These are phyloP conservation scores for Halocaridina rubra DNA, from an alignment of 2,888 invertebrate genomes.

Conservation along the genomic window DNA sequence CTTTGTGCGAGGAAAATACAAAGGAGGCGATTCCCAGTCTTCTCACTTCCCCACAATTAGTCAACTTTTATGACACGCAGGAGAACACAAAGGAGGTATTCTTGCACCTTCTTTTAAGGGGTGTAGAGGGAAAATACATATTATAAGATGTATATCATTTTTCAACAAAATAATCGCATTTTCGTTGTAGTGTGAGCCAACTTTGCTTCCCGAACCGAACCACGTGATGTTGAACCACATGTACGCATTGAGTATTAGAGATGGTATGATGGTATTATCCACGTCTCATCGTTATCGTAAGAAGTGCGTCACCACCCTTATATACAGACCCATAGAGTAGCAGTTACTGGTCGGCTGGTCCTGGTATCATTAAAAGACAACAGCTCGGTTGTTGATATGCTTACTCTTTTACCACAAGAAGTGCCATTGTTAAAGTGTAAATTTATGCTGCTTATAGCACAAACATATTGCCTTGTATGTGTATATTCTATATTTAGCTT, in stretches of 20 bases:
- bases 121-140: neutral
- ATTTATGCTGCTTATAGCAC: too few species aligned
- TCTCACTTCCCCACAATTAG: too few species aligned
- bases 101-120: neutral
- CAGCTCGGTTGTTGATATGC: too few species aligned
- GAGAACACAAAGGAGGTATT: too few species aligned
- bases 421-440: too few species aligned
- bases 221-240: constrained; percentile 99
- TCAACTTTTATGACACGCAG: neutral
- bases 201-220: constrained; percentile 98
- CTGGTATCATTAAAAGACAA: too few species aligned
- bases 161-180: neutral
- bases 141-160: neutral
- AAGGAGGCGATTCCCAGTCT: too few species aligned
- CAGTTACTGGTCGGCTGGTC: too few species aligned
- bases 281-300: constrained; percentile 98
- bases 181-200: constrained; percentile 98
- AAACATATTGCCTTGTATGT: too few species aligned
- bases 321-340: constrained; percentile 91
- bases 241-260: constrained; percentile 99
- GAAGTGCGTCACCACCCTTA: constrained; percentile 98
- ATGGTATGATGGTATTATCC: constrained; percentile 99
- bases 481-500: too few species aligned
- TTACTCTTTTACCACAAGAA: too few species aligned
- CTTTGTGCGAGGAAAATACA: too few species aligned